Base-by-base conservation (phyloP, 2,797 vertebrate species). In the Dermochelys coriacea region DNA sequence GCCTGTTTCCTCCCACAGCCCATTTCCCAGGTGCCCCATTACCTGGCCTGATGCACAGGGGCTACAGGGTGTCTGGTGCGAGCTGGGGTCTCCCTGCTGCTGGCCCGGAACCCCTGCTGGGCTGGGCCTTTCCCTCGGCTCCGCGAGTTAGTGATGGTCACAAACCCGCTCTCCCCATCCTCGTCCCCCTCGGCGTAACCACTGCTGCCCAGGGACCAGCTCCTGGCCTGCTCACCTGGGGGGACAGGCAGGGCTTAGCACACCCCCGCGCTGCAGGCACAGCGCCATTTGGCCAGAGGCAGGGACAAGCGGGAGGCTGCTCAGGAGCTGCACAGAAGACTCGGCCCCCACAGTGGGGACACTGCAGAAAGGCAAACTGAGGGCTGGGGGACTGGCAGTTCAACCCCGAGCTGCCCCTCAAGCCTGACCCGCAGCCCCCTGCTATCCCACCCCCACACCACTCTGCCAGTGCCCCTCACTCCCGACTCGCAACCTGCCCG, bases 41-140 rank as follows among this genome's bases (percentile, higher is more conserved):
- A 97, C 96, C 94, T 96, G 84, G 95, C 89, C 0, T 92, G 92
- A 34, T 96, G 93, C 51, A 7, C 79, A 0, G n/a, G 23, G 0
- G 82, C 85, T 64, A 93, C 45, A 4, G 14, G n/a, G n/a, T 37
- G n/a, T 71, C 19, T 68, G 61, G 16, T n/a, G 34, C 34, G 37
- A 19, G 61, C 61, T 5, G 16, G 15, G 2, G 9, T 10, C n/a
- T 9, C 7, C 9, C 21, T 3, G 25, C 74, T 2, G 11, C 5
- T 15, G 12, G 50, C 50, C 27, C 9, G 4, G 11, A 18, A 14
- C 1, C 0, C 3, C 0, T 4, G 14, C 21, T 1, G n/a, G 6
- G 7, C 49, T 12, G 45, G 51, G 16, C 57, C 55, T 5, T 4
- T 51, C 0, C 18, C 37, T 16, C 37, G n/a, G 8, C 12, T 54